phyloP scores from a whole-genome alignment of 2,113 vertebrate species.

The Regulus satrapa region DNA sequence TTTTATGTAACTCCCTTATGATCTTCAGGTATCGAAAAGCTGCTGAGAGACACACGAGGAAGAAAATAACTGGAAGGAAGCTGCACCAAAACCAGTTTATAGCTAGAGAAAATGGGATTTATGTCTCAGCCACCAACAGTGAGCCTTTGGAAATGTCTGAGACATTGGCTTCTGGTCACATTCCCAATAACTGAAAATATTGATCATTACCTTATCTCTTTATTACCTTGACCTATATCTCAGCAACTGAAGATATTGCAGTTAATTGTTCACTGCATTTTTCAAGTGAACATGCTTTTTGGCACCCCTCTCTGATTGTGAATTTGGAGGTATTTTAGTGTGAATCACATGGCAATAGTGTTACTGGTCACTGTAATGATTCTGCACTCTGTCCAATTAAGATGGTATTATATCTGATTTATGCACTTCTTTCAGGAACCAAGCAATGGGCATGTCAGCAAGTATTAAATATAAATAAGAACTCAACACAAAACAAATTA shows the following conservation, averaged over 20 bases:
- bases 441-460: background rate
- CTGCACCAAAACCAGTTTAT: background rate
- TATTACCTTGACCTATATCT: background rate
- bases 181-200: background rate
- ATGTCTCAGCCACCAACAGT: background rate
- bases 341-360: background rate
- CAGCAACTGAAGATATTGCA: background rate
- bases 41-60: background rate
- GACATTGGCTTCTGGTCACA: background rate
- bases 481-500: background rate
- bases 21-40: background rate
- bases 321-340: background rate
- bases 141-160: background rate
- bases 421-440: background rate
- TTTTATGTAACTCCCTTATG: background rate
- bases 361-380: background rate
- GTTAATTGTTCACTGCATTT: background rate
- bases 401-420: background rate
- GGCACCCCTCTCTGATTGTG: background rate
- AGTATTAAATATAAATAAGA: background rate
- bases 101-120: background rate
- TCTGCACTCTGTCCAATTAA: background rate
- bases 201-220: background rate
- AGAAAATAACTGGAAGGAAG: background rate
- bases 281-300: background rate